Percentiles rank a stretch among this genome's conserved stretches.
These are phyloP conservation scores for Stictocephala bisonia DNA, from an alignment of 2,888 invertebrate genomes.

Conservation along the genomic window DNA sequence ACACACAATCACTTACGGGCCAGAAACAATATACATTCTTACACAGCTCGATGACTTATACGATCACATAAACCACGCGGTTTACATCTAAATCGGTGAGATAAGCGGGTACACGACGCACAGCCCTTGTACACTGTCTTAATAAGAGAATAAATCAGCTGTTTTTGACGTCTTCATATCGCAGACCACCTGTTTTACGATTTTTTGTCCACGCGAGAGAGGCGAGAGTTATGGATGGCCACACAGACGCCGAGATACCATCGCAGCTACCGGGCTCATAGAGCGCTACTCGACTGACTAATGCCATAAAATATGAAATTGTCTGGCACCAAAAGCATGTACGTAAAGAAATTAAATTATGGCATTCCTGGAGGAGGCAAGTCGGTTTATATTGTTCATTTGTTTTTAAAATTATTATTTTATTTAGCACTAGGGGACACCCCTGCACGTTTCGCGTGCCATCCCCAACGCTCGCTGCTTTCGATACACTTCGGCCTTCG, in stretches of 20 bases:
- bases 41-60: slow-evolving; percentile 19
- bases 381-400: no score
- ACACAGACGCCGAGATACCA: slow-evolving; percentile 3
- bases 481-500: no score
- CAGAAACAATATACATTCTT: slow-evolving; percentile 25
- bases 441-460: no score
- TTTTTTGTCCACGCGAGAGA: slow-evolving; percentile 23
- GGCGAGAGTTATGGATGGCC: slow-evolving; percentile 14
- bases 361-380: no score
- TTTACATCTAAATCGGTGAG: slow-evolving; percentile 30
- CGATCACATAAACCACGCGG: slow-evolving; percentile 4
- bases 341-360: background rate
- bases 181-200: slow-evolving; percentile 18
- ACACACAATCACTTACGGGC: background rate
- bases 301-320: slow-evolving; percentile 2
- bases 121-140: slow-evolving; percentile 19
- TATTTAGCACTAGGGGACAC: no score
- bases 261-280: slow-evolving; percentile 2
- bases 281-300: background rate
- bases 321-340: background rate
- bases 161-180: slow-evolving; percentile 24
- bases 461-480: no score
- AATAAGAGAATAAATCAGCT: slow-evolving; percentile 26
- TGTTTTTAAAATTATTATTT: no score
- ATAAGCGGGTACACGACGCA: slow-evolving; percentile 25